phyloP scores from a whole-genome alignment of 1,140 invertebrate genomes.

The Hylyphantes graminicola region DNA sequence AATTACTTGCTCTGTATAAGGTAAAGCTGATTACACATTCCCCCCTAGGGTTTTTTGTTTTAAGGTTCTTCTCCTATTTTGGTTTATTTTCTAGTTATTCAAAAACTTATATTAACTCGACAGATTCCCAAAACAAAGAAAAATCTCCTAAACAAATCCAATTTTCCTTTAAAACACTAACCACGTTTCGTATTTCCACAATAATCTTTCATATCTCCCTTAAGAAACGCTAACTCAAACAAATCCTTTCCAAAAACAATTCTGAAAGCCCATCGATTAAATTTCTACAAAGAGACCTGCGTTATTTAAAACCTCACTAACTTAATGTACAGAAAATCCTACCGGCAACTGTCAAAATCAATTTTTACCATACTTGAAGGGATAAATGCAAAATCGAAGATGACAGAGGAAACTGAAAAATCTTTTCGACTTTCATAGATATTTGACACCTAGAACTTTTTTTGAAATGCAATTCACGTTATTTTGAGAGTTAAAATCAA shows the following conservation, averaged over 20 bases:
- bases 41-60: no score
- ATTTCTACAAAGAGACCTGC: neutral
- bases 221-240: no score
- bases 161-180: no score
- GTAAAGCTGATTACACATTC: no score
- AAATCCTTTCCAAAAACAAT: neutral
- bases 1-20: no score
- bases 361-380: conserved; percentile 3
- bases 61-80: no score
- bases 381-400: conserved; percentile 36
- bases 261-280: conserved; percentile 10
- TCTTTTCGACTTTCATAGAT: conserved; percentile 13
- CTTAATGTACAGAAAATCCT: neutral
- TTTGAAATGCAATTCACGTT: conserved; percentile 14
- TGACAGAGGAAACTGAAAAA: conserved; percentile 12
- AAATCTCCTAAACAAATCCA: no score
- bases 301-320: conserved; percentile 19
- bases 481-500: conserved; percentile 11
- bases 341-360: conserved; percentile 34
- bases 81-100: no score
- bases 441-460: neutral
- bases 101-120: no score
- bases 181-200: no score
- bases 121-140: no score
- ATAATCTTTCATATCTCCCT: no score